These are phyloP conservation scores for Drosophila malerkotliana DNA, from an alignment of 1,140 invertebrate genomes.

Conservation along the genomic window DNA sequence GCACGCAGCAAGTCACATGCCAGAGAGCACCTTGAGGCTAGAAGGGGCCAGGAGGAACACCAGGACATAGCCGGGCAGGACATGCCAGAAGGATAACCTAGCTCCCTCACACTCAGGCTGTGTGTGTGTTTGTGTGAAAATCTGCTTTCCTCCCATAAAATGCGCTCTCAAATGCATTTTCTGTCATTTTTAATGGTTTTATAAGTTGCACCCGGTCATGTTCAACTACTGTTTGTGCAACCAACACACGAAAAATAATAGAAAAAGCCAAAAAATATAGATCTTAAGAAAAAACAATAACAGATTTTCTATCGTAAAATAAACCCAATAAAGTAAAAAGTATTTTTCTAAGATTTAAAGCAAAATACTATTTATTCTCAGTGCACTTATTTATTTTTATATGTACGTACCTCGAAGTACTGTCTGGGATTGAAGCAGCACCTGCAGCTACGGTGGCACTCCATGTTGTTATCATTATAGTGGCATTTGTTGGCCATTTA, in stretches of 20 bases:
- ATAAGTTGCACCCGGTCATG: conserved; percentile 47
- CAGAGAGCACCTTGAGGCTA: conserved; percentile 31
- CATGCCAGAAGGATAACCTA: conserved; percentile 16
- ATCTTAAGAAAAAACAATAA: no score
- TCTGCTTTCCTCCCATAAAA: conserved; percentile 42
- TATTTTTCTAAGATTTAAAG: no score
- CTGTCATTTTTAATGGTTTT: conserved; percentile 77
- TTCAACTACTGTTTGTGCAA: not conserved
- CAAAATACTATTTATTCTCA: not conserved
- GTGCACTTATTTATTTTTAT: conserved; percentile 6
- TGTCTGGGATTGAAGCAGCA: conserved; percentile 12
- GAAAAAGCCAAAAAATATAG: not conserved
- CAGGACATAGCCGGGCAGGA: conserved; percentile 26
- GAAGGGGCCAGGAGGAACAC: not conserved
- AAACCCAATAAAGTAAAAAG: no score
- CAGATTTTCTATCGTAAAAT: no score
- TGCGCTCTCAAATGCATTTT: conserved; percentile 61
- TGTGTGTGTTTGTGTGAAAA: conserved; percentile 19
- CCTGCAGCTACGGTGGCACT: conserved; percentile 22
- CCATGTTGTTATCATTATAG: conserved; percentile 42
- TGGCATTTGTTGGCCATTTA: conserved; percentile 42
- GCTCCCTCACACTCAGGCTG: no score
- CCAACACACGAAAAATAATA: not conserved
- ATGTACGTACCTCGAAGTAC: not conserved
- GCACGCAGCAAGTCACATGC: conserved; percentile 47